Base-by-base conservation (phyloP, 1,140 invertebrate genomes). In the Philotrypesis tridentata region DNA sequence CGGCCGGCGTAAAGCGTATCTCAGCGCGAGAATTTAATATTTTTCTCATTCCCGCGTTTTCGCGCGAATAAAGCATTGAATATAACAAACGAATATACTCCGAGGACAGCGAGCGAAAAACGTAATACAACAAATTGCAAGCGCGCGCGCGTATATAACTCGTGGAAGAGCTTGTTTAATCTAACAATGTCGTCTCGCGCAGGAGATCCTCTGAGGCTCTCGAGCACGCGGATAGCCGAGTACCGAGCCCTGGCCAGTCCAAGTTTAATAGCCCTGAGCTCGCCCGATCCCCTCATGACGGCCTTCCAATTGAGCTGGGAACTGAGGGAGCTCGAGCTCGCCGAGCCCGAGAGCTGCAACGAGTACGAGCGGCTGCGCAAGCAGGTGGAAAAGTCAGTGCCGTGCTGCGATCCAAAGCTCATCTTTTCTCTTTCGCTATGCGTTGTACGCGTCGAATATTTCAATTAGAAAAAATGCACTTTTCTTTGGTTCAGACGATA, bases 191-290 rank as follows among this genome's bases (percentile, higher is more conserved):
- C 27, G 8, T 80, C 6, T 76, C 43, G 48, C 43, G 48, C 67
- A 89, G 89, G 74, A 78, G 95, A 96, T 88, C 97, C 96, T 21
- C 92, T 99, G 27, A 93, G 97, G 23, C 95, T 98, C 86, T 99
- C 97, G 0, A 93, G 97, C 43, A 97, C 97, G 0, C 93, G 98
- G 61, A 96, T 99, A 17, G 98, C 98, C 87, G 97, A 98, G 80
- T 99, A 98, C 90, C 94, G 95, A 84, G 98, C 98, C 0, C 90
- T 99, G 25, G 96, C 97, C 1, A 98, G 96, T 89, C 97, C 98
- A 1, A 97, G 97, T 40, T 93, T 97, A 65, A 97, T 98, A 83
- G 96, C 96, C 0, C 89, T 98, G 5, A 97, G 96, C 70, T 97
- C 96, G 0, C 94, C 93, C 40, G 97, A 98, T 92, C 97, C 97